Evolutionary conservation across 2,113 vertebrate genomes (phyloP).

Genomic region (Leptobrachium ailaonicum): DNA sequence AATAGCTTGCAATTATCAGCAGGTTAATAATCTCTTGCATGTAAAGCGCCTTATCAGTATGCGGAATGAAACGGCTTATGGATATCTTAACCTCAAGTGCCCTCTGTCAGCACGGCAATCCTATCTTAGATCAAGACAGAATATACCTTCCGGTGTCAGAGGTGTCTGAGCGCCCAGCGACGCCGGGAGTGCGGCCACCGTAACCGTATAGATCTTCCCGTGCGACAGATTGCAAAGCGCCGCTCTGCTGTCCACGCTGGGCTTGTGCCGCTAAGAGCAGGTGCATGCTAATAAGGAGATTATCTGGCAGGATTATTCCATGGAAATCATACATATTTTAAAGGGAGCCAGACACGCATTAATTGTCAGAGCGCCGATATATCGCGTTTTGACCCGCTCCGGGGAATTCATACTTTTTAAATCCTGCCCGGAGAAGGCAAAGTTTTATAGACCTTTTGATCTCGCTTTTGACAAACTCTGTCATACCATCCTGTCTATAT

Average conservation of each 20-base stretch:
- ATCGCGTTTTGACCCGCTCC: no score
- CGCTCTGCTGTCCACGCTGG: not conserved
- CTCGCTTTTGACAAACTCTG: no score
- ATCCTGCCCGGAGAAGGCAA: no score
- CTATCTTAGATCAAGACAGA: no score
- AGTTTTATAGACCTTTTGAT: no score
- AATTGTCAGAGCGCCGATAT: not conserved
- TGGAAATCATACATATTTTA: slow-evolving; percentile 19
- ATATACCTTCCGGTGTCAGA: no score
- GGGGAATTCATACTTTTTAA: no score
- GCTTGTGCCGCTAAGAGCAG: not conserved
- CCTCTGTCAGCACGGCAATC: not conserved
- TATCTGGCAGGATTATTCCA: slow-evolving; percentile 9
- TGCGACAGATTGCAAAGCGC: not conserved
- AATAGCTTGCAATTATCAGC: not conserved
- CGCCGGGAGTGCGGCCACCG: no score
- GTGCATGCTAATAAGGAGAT: slow-evolving; percentile 25
- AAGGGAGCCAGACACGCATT: not conserved
- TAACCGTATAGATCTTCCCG: no score
- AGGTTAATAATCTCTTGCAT: not conserved
- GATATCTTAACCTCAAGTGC: not conserved
- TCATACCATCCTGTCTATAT: no score
- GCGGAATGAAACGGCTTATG: not conserved
- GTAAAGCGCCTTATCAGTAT: slow-evolving; percentile 11
- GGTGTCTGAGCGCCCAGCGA: no score